Conservation (phyloP, 1,140 invertebrate species). For the Drosophila ambigua region DNA sequence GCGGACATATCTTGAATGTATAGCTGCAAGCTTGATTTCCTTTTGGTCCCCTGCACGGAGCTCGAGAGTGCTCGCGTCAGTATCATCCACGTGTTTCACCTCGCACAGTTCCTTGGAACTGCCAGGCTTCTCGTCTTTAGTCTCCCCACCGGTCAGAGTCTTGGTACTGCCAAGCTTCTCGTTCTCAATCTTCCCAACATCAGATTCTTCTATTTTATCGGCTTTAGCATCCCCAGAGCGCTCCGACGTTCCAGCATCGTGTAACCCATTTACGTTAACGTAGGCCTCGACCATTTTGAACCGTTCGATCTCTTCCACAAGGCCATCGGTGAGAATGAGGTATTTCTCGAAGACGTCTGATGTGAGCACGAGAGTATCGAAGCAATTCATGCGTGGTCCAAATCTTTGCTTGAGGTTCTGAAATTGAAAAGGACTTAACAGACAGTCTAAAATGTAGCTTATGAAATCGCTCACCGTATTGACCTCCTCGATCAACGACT, state of each 20-base stretch:
- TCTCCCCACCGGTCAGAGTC: no score
- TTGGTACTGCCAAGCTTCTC: no score
- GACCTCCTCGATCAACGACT: not conserved
- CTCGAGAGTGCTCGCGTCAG: not conserved
- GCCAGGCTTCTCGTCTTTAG: not conserved
- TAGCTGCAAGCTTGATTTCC: not conserved
- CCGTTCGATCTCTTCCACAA: not conserved
- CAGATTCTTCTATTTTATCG: not conserved
- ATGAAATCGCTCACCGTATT: not conserved
- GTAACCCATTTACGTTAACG: conserved; percentile 1
- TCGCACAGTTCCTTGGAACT: not conserved
- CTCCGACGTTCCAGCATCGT: no score
- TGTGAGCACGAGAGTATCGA: not conserved
- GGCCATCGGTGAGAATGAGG: not conserved
- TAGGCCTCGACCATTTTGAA: conserved; percentile 31
- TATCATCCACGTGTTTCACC: not conserved
- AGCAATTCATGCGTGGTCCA: not conserved
- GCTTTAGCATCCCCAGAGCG: no score
- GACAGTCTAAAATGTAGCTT: not conserved
- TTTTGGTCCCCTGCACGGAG: not conserved
- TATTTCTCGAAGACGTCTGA: conserved; percentile 25
- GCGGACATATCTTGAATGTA: conserved; percentile 7
- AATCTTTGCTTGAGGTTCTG: not conserved
- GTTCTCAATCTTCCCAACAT: not conserved
- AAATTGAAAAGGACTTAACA: not conserved